phyloP scores from a whole-genome alignment of 2,888 invertebrate species.

The Leptarthrus brevirostris region DNA sequence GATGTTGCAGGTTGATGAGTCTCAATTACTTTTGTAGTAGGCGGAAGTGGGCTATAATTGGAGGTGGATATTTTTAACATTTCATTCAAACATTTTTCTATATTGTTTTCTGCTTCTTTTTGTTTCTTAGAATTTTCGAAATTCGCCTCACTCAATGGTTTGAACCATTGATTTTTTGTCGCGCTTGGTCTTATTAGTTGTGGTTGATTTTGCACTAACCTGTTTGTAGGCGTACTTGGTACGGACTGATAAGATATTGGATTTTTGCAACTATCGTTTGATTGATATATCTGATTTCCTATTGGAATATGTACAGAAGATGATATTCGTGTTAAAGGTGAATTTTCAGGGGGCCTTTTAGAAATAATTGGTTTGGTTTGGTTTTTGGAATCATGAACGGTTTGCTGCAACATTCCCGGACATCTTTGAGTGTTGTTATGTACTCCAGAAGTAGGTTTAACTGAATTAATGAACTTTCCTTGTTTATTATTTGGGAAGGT shows the following conservation, averaged over 20 bases:
- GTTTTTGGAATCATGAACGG: background rate
- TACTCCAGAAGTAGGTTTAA: background rate
- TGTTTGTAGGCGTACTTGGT: background rate
- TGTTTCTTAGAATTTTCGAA: slow-evolving; percentile 61
- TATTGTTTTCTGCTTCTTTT: slow-evolving; percentile 66
- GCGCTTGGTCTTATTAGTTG: background rate
- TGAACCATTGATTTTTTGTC: slow-evolving; percentile 7
- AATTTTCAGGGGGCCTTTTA: background rate
- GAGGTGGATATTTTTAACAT: slow-evolving; percentile 62
- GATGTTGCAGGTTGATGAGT: slow-evolving; percentile 52
- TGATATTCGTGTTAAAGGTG: slow-evolving; percentile 19
- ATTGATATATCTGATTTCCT: slow-evolving; percentile 17
- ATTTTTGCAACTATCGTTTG: slow-evolving; percentile 30
- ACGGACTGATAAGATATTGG: background rate
- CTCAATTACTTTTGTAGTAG: slow-evolving; percentile 55
- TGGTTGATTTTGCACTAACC: slow-evolving; percentile 1
- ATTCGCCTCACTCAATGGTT: slow-evolving; percentile 43
- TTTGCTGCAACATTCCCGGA: background rate
- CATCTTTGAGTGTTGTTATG: background rate
- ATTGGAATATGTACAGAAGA: slow-evolving; percentile 43
- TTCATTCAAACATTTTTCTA: slow-evolving; percentile 65
- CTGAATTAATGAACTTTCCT: background rate
- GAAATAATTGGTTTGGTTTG: slow-evolving; percentile 2
- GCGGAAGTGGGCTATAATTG: slow-evolving; percentile 39
- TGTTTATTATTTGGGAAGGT: background rate